Base-by-base conservation (phyloP, 1,140 invertebrate species). In the Gryon sp. region DNA sequence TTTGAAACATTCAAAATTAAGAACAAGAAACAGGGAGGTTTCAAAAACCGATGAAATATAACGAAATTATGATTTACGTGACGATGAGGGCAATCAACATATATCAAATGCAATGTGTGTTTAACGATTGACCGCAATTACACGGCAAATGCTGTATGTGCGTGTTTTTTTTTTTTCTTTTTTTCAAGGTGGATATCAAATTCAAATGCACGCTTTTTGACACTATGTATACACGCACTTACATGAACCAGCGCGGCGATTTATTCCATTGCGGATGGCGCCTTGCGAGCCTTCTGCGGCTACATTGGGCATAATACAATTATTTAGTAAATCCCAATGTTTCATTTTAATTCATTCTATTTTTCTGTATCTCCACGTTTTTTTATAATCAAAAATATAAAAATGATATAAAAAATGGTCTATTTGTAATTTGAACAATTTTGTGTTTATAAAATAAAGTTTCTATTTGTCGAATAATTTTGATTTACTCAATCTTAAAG, bases 201-300 rank as follows among this genome's bases (percentile, higher is more conserved):
- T 74, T 63, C 43, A 65, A 80, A 80, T 46, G 69, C 70, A 78
- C 74, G 78, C 78, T 68, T 73, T 70, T 55, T 74, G 41, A 77
- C 69, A 69, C 80, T 66, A 79, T 78, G 77, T 80, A 76, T 77
- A 81, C 81, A 83, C 81, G 80, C 78, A 89, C 88, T 89, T 89
- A 89, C 87, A 88, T 88, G 86, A 81, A 87, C 87, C 87, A 85
- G 83, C 86, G 84, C 79, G 81, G 69, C 65, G 60, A 77, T 82
- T 86, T 88, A 88, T 84, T 88, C 87, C 85, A 84, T 63, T 79
- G 79, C 81, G 77, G 85, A 84, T 57, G 85, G 81, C 73, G 73
- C 82, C 82, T 87, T 85, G 84, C 85, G 87, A 82, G 78, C 83
- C 84, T 89, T 89, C 84, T 86, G 86, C 79, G 86, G 84, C 87